Conservation (phyloP, 2,113 vertebrate species). For the Anhinga rufa region DNA sequence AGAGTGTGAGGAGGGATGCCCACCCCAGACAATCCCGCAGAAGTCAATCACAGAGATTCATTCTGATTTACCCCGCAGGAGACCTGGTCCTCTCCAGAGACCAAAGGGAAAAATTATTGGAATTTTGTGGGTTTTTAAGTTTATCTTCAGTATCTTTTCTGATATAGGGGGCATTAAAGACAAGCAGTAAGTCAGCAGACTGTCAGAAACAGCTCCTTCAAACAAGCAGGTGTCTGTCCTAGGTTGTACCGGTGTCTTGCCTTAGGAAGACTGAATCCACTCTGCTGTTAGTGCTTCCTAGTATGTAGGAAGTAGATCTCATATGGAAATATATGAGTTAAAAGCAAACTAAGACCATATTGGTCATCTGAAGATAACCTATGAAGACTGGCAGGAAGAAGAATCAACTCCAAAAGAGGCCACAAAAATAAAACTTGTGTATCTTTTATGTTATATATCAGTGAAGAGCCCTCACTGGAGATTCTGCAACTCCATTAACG, state of each 20-base stretch:
- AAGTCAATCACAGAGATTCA: neutral
- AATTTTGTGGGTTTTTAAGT: neutral
- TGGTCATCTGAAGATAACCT: neutral
- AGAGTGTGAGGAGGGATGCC: neutral
- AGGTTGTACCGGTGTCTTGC: neutral
- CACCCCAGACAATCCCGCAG: neutral
- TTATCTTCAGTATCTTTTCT: neutral
- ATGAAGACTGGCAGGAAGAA: neutral
- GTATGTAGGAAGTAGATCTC: neutral
- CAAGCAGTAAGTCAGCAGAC: neutral
- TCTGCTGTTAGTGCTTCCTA: neutral
- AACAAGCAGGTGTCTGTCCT: neutral
- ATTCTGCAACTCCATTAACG: neutral
- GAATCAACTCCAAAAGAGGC: neutral
- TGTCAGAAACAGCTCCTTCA: neutral
- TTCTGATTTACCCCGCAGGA: neutral
- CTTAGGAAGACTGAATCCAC: neutral
- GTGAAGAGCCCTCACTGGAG: neutral
- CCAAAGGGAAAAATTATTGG: neutral
- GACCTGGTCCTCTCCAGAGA: neutral
- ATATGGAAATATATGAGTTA: neutral
- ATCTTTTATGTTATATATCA: neutral
- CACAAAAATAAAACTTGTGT: rapidly evolving
- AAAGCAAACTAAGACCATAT: neutral
- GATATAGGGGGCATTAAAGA: neutral